Evolutionary conservation across 1,140 invertebrate genomes (phyloP).

Genomic region (Heliconius himera): DNA sequence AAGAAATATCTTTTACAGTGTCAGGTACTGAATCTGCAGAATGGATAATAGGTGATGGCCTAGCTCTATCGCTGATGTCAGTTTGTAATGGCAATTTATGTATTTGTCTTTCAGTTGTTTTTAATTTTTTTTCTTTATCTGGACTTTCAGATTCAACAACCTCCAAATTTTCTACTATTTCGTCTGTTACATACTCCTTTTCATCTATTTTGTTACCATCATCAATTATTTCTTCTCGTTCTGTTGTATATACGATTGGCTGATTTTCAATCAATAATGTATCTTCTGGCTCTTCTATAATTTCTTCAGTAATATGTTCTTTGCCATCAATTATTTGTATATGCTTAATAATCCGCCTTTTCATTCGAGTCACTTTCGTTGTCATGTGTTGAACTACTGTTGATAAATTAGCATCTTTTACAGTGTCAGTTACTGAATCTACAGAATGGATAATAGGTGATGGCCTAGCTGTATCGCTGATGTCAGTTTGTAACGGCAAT

Average conservation of each 20-base stretch:
- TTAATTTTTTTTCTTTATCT: neutral
- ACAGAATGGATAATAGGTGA: neutral
- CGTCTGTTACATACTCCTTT: neutral
- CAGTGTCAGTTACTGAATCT: too few species aligned
- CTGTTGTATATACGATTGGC: slow-evolving; percentile 27
- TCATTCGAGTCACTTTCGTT: slow-evolving; percentile 85
- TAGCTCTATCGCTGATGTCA: neutral
- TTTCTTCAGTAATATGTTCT: slow-evolving; percentile 87
- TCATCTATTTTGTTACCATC: neutral
- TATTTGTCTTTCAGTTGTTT: neutral
- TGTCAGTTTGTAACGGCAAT: neutral
- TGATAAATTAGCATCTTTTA: slow-evolving; percentile 81
- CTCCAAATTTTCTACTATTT: neutral
- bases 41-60: neutral
- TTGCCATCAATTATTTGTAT: slow-evolving; percentile 91
- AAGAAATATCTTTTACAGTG: neutral
- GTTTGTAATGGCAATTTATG: neutral
- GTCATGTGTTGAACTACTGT: slow-evolving; percentile 85
- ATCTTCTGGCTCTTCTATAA: slow-evolving; percentile 88
- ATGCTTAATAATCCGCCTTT: slow-evolving; percentile 86
- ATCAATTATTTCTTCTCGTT: neutral
- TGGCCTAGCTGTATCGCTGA: neutral
- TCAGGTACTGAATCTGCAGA: neutral
- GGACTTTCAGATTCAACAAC: neutral
- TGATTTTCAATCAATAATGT: slow-evolving; percentile 65